Base-by-base conservation (phyloP, 2,888 invertebrate species). In the Sphaerophoria rueppellii region DNA sequence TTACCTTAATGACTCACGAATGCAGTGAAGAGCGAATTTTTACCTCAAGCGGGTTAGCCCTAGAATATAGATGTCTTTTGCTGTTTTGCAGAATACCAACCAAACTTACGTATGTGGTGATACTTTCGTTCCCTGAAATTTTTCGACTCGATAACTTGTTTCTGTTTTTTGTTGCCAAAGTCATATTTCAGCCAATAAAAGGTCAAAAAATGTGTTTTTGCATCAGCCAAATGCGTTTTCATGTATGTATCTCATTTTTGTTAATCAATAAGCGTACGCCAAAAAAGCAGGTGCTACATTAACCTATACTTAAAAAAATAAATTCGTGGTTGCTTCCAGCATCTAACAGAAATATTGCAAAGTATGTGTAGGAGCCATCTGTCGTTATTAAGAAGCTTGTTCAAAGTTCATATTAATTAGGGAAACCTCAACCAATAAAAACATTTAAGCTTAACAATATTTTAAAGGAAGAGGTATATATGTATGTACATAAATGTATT, bases 211-310 rank as follows among this genome's bases (percentile, higher is more conserved):
- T n/a, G 54, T 54, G 43, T 43, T 9, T 14, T 14, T 54, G n/a
- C 54, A 43, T 43, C 43, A 43, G 11, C 43, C 4, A 43, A 43
- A 43, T 43, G 9, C 12, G 12, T 40, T 40, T 40, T 40, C 4
- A 7, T 40, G 7, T 40, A 9, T 40, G 9, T 40, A 40, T 54
- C 9, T 54, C 16, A 14, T 16, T 16, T 16, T n/a, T 11, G n/a
- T 32, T 7, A 54, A 6, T 54, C 54, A 54, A 52, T 52, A 14
- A 54, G 54, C 54, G 54, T 32, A 54, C 16, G 54, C 32, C 54
- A 54, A 54, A 24, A 24, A 54, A 32, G 54, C 54, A 54, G 54
- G 54, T 54, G 54, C 32, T 7, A 54, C 24, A 24, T 24, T 24
- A 24, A 24, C 24, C 24, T 24, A 24, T 24, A 24, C 24, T 24